Evolutionary conservation across 2,113 vertebrate species (phyloP).

Genomic region (Paralichthys olivaceus): DNA sequence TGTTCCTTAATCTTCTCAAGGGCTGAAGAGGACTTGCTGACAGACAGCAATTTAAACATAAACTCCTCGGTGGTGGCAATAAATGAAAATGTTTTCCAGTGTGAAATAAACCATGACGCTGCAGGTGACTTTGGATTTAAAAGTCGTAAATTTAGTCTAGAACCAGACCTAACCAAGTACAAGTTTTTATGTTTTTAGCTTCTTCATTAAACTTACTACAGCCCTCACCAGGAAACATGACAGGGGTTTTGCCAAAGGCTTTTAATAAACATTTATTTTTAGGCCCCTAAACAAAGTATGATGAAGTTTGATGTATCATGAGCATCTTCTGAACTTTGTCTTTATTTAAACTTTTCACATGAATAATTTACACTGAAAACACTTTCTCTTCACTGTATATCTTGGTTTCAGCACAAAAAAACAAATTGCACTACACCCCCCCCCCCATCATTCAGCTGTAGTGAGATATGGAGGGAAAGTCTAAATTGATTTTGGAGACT

Average conservation of each 20-base stretch:
- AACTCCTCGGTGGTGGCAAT: no score
- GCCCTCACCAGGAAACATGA: no score
- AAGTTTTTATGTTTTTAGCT: not conserved
- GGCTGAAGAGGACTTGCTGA: no score
- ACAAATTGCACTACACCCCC: not conserved
- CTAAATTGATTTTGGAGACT: slow-evolving; percentile 27
- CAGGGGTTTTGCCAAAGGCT: not conserved
- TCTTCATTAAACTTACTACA: not conserved
- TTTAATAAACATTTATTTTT: not conserved
- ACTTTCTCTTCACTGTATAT: not conserved
- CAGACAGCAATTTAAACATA: no score
- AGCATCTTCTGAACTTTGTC: not conserved
- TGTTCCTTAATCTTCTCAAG: no score
- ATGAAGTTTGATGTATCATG: not conserved
- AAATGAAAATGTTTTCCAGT: no score
- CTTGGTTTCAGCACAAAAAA: not conserved
- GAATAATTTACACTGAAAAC: not conserved
- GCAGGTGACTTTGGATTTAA: no score
- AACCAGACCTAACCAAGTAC: no score
- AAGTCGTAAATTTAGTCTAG: no score
- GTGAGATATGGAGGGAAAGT: slow-evolving; percentile 6
- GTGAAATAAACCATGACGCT: no score
- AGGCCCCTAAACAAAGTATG: not conserved
- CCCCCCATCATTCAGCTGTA: not conserved
- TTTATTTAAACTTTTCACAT: not conserved